Conservation (phyloP, 2,113 vertebrate genomes). For the Tenebrosternarchus preto region DNA sequence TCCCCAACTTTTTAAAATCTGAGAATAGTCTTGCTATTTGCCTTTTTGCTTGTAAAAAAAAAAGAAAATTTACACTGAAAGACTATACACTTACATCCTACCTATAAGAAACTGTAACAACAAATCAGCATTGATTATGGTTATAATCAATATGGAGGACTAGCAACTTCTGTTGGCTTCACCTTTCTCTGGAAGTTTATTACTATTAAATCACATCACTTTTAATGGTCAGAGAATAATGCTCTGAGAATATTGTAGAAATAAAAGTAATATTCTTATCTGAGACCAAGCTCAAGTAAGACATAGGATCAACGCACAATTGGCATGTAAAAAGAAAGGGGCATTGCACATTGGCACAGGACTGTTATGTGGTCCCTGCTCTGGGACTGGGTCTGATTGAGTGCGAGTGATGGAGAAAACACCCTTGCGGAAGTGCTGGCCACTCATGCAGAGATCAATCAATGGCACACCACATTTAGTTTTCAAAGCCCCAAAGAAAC, state of each 20-base stretch:
- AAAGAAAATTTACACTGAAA: too few relatives aligned
- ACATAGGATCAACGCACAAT: slow-evolving; percentile 1
- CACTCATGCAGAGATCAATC: slow-evolving; percentile 49
- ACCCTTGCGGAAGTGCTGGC: slow-evolving; percentile 30
- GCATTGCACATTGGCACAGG: neutral
- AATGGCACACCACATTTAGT: slow-evolving; percentile 40
- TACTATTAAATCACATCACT: neutral
- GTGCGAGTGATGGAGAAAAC: slow-evolving; percentile 29
- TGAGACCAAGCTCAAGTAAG: neutral
- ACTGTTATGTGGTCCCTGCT: neutral
- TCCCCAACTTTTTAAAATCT: too few relatives aligned
- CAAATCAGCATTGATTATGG: too few relatives aligned
- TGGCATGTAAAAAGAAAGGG: neutral
- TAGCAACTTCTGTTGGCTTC: too few relatives aligned
- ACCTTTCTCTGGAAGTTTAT: too few relatives aligned
- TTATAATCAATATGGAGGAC: too few relatives aligned
- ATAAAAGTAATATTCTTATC: neutral
- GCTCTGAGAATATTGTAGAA: neutral
- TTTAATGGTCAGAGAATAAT: neutral
- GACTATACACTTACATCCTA: too few relatives aligned
- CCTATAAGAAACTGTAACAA: too few relatives aligned
- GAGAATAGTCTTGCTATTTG: too few relatives aligned
- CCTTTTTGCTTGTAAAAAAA: neutral
- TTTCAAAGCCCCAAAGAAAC: slow-evolving; percentile 30
- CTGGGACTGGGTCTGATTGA: slow-evolving; percentile 23